These are phyloP conservation scores for Hippocampus guttulatus DNA, from an alignment of 2,113 vertebrate genomes.

Conservation along the genomic window DNA sequence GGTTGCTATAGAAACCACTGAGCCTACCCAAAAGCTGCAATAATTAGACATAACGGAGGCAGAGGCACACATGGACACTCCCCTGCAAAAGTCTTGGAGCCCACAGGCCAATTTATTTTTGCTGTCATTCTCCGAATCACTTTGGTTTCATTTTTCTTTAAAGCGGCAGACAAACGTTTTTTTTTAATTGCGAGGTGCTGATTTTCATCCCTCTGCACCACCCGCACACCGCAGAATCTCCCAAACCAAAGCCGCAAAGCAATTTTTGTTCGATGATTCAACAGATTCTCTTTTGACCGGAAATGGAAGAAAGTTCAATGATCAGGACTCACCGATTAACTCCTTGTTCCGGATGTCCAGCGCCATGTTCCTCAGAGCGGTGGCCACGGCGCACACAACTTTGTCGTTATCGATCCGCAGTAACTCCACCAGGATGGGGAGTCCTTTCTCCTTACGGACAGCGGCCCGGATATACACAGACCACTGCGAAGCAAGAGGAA, in stretches of 20 bases:
- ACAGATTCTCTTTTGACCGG: neutral
- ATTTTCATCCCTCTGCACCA: no score
- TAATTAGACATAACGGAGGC: conserved; percentile 37
- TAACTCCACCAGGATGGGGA: conserved; percentile 95
- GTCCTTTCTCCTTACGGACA: conserved; percentile 96
- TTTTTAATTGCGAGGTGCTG: no score
- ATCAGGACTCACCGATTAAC: conserved; percentile 84
- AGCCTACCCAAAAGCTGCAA: conserved; percentile 40
- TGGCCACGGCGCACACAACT: conserved; percentile 96
- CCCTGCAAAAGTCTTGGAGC: neutral
- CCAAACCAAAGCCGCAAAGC: no score
- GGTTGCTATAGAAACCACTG: conserved; percentile 59
- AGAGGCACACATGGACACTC: neutral
- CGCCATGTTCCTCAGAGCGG: conserved; percentile 97
- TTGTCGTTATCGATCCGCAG: conserved; percentile 98
- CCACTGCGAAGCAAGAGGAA: conserved; percentile 75
- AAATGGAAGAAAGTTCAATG: neutral
- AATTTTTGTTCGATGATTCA: no score
- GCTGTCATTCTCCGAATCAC: neutral
- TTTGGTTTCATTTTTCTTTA: neutral
- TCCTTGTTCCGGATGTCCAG: conserved; percentile 98
- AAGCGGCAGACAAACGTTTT: no score
- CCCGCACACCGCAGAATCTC: no score
- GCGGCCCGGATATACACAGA: conserved; percentile 96
- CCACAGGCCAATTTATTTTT: neutral